Evolutionary conservation across 1,140 invertebrate genomes (phyloP).

Genomic region (Thrips palmi): DNA sequence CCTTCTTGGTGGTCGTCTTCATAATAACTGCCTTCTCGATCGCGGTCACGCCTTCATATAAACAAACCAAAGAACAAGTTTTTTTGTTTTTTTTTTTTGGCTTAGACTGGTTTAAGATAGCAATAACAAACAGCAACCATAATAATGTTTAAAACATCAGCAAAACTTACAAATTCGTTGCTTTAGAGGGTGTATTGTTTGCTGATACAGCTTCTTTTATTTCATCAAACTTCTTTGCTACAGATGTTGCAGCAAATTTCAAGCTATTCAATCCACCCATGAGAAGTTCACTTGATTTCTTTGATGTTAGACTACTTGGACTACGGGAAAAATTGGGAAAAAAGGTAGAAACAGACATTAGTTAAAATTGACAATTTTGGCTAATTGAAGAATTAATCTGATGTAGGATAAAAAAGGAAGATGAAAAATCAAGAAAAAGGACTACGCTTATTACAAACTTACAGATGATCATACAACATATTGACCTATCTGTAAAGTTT

Average conservation of each 20-base stretch:
- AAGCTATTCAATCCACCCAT: slow-evolving; percentile 69
- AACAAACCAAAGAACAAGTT: not conserved
- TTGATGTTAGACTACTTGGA: slow-evolving; percentile 59
- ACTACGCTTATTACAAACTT: slow-evolving; percentile 1
- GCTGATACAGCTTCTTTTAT: slow-evolving; percentile 81
- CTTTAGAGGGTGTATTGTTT: slow-evolving; percentile 66
- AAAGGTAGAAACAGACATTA: slow-evolving; percentile 9
- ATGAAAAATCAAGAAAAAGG: slow-evolving; percentile 1
- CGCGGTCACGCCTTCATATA: not conserved
- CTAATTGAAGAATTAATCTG: not conserved
- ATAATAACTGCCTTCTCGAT: slow-evolving; percentile 4
- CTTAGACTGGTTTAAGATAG: not conserved
- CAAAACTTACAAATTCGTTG: slow-evolving; percentile 22
- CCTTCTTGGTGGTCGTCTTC: slow-evolving; percentile 7
- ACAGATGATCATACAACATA: slow-evolving; percentile 6
- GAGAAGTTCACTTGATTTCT: slow-evolving; percentile 73
- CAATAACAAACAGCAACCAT: not conserved
- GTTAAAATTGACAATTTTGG: not conserved
- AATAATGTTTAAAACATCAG: not conserved
- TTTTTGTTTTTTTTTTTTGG: not conserved
- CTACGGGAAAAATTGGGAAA: slow-evolving; percentile 28
- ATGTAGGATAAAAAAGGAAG: not conserved
- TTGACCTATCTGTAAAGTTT: slow-evolving; percentile 8
- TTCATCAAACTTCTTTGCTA: slow-evolving; percentile 80
- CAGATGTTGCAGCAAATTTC: slow-evolving; percentile 66